Evolutionary conservation across 2,797 vertebrate species (phyloP), one percentile per base, ranked within the genome.

Genomic region (Sebastes glaucus): DNA sequence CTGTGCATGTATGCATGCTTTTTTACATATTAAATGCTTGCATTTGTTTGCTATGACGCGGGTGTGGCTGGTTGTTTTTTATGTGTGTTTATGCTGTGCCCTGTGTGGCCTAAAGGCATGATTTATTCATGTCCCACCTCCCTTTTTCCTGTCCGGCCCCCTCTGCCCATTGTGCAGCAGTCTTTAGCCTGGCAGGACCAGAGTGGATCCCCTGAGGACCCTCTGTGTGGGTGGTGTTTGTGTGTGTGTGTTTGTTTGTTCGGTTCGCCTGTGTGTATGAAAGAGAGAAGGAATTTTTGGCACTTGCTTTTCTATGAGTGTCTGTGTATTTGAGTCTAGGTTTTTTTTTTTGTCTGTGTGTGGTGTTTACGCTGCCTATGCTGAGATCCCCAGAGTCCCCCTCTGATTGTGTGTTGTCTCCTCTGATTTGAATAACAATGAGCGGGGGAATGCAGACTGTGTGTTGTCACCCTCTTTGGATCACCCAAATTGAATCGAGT

Each of bases 341-440:
- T 20, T 42, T 71, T 28, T 81, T 77, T 38, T 69, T 7, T 11
- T 61, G 9, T 64, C 22, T 42, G 28, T 61, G 28, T 60, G 27
- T 30, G 60, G 74, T 90, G 78, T 87, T 76, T 59, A 59, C 56
- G 20, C 56, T 74, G 76, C 63, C 74, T 68, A 33, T 66, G 62
- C 69, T 49, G 52, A 74, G 82, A 84, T 92, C 87, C 80, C 64
- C 53, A 62, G 87, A 87, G 80, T 69, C 74, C 87, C 80, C 66
- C 72, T 55, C 65, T 78, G 81, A 82, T 80, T 89, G 78, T 91
- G 78, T 87, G 87, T 74, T 57, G 72, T 89, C 86, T 86, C 87
- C 55, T 83, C 79, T 86, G 78, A 93, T 95, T 94, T 92, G 87
- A 93, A 93, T 94, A 88, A 93, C 90, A 95, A 94, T 92, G 79